phyloP scores from a whole-genome alignment of 2,888 invertebrate genomes.

The Tiliacea aurago region DNA sequence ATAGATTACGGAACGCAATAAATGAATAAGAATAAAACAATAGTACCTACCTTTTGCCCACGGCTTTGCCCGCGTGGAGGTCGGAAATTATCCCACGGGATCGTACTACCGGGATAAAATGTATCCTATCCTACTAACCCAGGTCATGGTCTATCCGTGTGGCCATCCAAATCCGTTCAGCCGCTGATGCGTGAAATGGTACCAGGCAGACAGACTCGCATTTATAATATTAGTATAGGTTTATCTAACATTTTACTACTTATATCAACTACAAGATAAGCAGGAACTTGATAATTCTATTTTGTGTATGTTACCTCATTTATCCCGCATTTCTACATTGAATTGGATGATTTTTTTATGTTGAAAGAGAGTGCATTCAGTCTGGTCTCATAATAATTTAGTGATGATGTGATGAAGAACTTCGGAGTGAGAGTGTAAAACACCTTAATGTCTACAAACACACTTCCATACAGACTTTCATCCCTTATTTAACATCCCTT shows the following conservation, averaged over 20 bases:
- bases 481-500: background rate
- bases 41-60: no score
- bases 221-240: background rate
- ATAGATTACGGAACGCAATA: background rate
- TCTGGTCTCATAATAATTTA: background rate
- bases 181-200: background rate
- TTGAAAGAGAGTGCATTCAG: background rate
- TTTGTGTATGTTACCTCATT: background rate
- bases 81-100: background rate
- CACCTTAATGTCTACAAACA: conserved; percentile 6
- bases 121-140: background rate
- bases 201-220: background rate
- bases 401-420: background rate
- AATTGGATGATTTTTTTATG: background rate
- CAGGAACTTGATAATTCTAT: background rate
- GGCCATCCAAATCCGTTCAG: conserved; percentile 1
- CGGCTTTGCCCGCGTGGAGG: background rate
- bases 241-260: background rate
- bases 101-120: background rate
- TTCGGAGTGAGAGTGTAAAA: background rate
- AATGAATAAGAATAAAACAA: background rate
- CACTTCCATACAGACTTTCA: background rate
- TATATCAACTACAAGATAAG: background rate
- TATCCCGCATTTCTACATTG: background rate
- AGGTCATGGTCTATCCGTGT: background rate